A percentile compares a stretch with the other conserved stretches of the same genome.
phyloP scores from a whole-genome alignment of 2,113 vertebrate species.

The Rhinolophus ferrumequinum region DNA sequence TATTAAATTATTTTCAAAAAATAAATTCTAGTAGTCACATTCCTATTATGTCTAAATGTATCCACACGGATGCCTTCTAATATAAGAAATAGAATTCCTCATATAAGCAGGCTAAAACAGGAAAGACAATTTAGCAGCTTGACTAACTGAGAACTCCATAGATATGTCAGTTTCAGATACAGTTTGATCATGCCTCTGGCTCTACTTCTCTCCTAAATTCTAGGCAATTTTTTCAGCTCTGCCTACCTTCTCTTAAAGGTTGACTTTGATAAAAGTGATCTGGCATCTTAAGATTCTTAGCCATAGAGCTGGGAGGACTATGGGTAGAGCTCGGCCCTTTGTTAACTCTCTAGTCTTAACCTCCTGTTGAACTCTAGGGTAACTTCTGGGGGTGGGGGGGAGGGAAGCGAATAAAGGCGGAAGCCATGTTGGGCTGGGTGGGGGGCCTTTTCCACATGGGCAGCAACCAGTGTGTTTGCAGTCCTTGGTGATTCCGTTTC shows the following conservation, averaged over 20 bases:
- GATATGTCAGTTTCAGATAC: not conserved
- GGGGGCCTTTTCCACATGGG: too few relatives aligned
- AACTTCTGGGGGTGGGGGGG: too few relatives aligned
- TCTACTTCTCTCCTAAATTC: constrained; percentile 17
- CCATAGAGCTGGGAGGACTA: too few relatives aligned
- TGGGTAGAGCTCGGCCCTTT: too few relatives aligned
- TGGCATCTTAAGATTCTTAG: too few relatives aligned
- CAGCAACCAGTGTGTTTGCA: too few relatives aligned
- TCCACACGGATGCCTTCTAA: not conserved
- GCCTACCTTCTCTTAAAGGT: not conserved
- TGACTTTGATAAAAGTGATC: not conserved
- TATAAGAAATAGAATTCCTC: not conserved
- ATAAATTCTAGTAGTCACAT: not conserved
- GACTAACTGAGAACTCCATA: not conserved
- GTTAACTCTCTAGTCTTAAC: too few relatives aligned
- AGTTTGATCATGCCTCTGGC: not conserved
- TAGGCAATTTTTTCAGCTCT: not conserved
- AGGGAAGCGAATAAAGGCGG: too few relatives aligned
- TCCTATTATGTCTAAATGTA: not conserved
- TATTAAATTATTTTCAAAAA: constrained; percentile 53
- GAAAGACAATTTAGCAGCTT: not conserved
- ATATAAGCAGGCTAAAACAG: constrained; percentile 12
- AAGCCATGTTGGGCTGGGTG: too few relatives aligned
- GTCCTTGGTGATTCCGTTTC: too few relatives aligned
- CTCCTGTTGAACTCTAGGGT: too few relatives aligned